These are phyloP conservation scores for Panagrolaimus sp. DNA, from an alignment of 1,140 invertebrate genomes.

Conservation along the genomic window DNA sequence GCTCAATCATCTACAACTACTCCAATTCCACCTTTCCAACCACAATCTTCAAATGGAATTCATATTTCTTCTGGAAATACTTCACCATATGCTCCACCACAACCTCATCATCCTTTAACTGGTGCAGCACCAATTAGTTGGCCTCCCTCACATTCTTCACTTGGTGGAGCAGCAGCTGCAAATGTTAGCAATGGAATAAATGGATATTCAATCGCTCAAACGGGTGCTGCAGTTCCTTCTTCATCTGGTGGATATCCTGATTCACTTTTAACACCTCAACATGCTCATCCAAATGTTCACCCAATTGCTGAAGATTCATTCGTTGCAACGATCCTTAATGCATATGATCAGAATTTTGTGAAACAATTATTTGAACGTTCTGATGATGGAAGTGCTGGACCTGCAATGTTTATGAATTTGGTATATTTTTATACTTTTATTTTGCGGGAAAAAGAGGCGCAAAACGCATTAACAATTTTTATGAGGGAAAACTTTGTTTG, in stretches of 20 bases:
- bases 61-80: neutral
- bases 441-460: neutral
- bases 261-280: neutral
- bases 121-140: conserved; percentile 5
- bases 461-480: neutral
- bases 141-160: neutral
- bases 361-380: too few species aligned
- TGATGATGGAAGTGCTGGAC: too few species aligned
- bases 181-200: neutral
- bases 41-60: neutral
- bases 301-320: neutral
- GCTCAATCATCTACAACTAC: neutral
- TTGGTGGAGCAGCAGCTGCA: conserved; percentile 5
- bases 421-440: neutral
- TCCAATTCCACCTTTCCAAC: neutral
- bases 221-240: conserved; percentile 32
- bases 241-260: conserved; percentile 32
- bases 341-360: neutral
- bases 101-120: neutral
- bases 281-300: neutral
- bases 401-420: too few species aligned
- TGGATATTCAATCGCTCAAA: conserved; percentile 25
- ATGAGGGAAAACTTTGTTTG: neutral
- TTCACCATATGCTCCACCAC: conserved; percentile 2
- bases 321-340: neutral